phyloP scores from a whole-genome alignment of 1,140 invertebrate species.

The Thalassaphorura encarpata region DNA sequence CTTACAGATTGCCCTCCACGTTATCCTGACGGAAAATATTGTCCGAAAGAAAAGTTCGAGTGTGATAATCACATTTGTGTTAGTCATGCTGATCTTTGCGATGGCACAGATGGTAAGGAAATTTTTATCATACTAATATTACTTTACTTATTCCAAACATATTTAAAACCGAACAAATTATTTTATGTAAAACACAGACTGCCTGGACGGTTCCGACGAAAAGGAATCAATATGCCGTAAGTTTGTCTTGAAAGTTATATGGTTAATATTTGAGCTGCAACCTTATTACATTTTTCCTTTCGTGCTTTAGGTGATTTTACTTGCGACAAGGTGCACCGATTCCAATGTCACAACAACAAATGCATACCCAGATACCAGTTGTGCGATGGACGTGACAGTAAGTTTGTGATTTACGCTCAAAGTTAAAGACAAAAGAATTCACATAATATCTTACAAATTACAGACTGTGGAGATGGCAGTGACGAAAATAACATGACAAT shows the following conservation, averaged over 20 bases:
- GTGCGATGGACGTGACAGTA: slow-evolving; percentile 76
- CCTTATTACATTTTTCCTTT: neutral
- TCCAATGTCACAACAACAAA: slow-evolving; percentile 78
- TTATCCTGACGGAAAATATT: slow-evolving; percentile 71
- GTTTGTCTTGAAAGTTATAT: slow-evolving; percentile 25
- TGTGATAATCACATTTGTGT: slow-evolving; percentile 80
- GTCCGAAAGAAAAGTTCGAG: slow-evolving; percentile 76
- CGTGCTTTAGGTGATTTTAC: slow-evolving; percentile 60
- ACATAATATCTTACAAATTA: too few species aligned
- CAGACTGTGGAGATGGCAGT: slow-evolving; percentile 58
- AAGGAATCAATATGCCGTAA: slow-evolving; percentile 57
- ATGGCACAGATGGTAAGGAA: slow-evolving; percentile 81
- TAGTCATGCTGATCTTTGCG: slow-evolving; percentile 69
- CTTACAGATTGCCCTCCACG: slow-evolving; percentile 81
- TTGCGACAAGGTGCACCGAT: slow-evolving; percentile 64
- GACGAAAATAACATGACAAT: slow-evolving; percentile 88
- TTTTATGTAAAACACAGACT: too few species aligned
- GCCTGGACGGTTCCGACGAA: slow-evolving; percentile 52
- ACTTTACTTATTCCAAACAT: neutral
- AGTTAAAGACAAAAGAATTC: neutral
- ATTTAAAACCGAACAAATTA: neutral
- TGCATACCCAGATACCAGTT: slow-evolving; percentile 75
- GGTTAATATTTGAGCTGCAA: neutral
- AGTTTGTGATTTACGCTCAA: slow-evolving; percentile 54
- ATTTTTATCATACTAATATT: slow-evolving; percentile 43